A percentile compares a stretch with the other conserved stretches of the same genome.
phyloP scores from a whole-genome alignment of 2,888 invertebrate genomes.

The Calliscelio sp. region DNA sequence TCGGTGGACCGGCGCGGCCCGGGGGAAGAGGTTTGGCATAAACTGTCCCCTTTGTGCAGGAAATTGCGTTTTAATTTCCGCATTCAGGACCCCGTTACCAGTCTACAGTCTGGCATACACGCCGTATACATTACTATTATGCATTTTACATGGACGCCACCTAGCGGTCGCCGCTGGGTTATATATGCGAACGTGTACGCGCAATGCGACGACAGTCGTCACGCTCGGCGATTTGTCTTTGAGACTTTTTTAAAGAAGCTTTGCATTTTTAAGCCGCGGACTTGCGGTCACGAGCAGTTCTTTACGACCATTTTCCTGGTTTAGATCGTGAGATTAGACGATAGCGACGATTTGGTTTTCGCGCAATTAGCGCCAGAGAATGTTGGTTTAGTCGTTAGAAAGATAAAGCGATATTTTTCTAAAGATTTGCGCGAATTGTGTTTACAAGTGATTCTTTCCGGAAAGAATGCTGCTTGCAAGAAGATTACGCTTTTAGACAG shows the following conservation, averaged over 20 bases:
- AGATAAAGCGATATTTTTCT: too few relatives aligned
- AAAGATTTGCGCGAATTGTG: too few relatives aligned
- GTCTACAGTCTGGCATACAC: constrained; percentile 78
- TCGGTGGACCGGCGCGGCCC: constrained; percentile 55
- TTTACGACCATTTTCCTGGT: constrained; percentile 5
- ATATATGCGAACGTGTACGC: constrained; percentile 24
- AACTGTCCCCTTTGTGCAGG: constrained; percentile 85
- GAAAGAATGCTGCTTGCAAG: too few relatives aligned
- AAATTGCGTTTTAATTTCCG: constrained; percentile 86
- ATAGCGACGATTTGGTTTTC: constrained; percentile 30
- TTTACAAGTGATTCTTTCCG: too few relatives aligned
- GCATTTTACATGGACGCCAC: constrained; percentile 83
- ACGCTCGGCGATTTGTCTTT: constrained; percentile 47
- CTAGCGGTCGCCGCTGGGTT: too few relatives aligned
- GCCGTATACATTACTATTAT: constrained; percentile 80
- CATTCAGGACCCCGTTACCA: constrained; percentile 82
- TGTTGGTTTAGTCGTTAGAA: constrained; percentile 29
- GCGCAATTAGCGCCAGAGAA: constrained; percentile 12
- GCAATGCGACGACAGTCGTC: constrained; percentile 57
- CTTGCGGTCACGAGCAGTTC: not conserved
- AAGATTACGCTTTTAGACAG: too few relatives aligned
- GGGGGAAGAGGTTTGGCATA: constrained; percentile 80
- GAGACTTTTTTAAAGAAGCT: constrained; percentile 40
- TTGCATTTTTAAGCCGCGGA: constrained; percentile 55
- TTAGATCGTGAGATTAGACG: constrained; percentile 50